Evolutionary conservation across 2,113 vertebrate species (phyloP), one percentile per base, ranked within the genome.

Genomic region (Ceratotherium simum): DNA sequence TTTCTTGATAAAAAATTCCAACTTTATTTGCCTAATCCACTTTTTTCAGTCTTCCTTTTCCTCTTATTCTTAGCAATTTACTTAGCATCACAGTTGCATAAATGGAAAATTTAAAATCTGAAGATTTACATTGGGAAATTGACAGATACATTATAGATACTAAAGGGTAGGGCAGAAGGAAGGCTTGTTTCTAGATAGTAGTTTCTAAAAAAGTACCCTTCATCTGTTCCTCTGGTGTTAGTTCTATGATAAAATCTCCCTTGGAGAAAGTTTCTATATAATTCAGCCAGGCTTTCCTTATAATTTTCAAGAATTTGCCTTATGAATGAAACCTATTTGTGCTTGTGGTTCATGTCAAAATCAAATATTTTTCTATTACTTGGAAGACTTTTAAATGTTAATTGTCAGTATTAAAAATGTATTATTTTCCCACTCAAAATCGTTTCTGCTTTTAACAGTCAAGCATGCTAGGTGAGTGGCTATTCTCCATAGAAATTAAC

Each of bases 401-500:
- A 85, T 96, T 96, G 0, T 67, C 21, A 4, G 0, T 1, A 91
- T 98, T 97, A 64, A 75, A 97, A 98, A 93, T 86, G 27, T 46
- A 69, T 72, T 96, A 73, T 93, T 95, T 97, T 89, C 1, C 16
- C 2, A 51, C 6, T 92, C n/a, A 91, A 90, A 83, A 46, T 73
- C 0, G 25, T 5, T 8, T 87, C 1, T 29, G 3, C 12, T 95
- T 96, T 97, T 96, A 93, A 72, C 90, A n/a, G 95, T 48, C 46
- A 25, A 89, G 70, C 33, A 83, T n/a, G 0, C 11, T 79, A 54
- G 36, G 10, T 93, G 39, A 96, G 42, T 86, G 25, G 0, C 1
- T 97, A 73, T 97, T 96, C 79, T 95, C 13, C 16, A 97, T 84
- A 78, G 33, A 31, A 2, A 93, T 85, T 82, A 96, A 70, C 5